A percentile compares a stretch with the other conserved stretches of the same genome.
These are phyloP conservation scores for Dufourea novaeangliae DNA, from an alignment of 1,140 invertebrate species.

Conservation along the genomic window DNA sequence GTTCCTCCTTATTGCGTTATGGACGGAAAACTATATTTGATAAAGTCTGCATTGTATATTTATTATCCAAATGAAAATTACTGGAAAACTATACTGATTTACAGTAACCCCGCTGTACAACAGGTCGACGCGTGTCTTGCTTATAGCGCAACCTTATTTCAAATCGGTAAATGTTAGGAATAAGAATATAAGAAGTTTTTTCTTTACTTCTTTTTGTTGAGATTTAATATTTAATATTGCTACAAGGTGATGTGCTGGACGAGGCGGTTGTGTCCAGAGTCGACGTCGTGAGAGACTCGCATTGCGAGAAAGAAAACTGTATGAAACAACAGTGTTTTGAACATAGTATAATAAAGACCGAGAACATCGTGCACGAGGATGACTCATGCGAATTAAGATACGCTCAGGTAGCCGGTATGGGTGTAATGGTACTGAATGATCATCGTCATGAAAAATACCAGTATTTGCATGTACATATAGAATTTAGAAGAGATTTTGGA, in stretches of 20 bases:
- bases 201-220: not conserved
- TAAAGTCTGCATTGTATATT: not conserved
- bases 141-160: not conserved
- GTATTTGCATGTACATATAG: conserved; percentile 12
- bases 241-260: not conserved
- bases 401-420: not conserved
- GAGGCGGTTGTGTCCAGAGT: not conserved
- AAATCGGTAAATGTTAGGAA: not conserved
- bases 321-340: too few relatives aligned
- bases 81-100: not conserved
- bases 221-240: not conserved
- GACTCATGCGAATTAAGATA: not conserved
- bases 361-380: not conserved
- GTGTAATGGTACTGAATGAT: not conserved
- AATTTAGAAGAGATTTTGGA: not conserved
- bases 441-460: not conserved
- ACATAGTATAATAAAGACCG: not conserved
- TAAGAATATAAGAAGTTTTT: not conserved
- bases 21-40: conserved; percentile 53
- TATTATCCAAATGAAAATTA: conserved; percentile 2
- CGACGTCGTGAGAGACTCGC: not conserved
- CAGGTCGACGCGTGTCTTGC: not conserved
- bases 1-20: conserved; percentile 57
- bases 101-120: not conserved
- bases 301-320: not conserved